Conservation (phyloP, 2,797 vertebrate genomes). For the Pristis pectinata region DNA sequence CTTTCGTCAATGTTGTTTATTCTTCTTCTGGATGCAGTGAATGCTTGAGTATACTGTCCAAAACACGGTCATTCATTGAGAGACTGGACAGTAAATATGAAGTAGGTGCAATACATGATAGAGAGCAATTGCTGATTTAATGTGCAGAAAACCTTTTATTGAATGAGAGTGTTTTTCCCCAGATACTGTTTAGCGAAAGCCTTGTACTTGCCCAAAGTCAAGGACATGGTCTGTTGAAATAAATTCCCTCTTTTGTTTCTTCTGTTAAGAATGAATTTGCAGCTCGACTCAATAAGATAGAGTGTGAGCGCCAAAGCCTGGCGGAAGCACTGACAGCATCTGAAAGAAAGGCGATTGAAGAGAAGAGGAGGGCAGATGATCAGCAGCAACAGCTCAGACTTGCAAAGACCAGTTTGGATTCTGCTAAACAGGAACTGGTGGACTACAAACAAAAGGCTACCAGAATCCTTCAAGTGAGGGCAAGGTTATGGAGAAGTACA, state of each 20-base stretch:
- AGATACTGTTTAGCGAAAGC: background rate
- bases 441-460: constrained; percentile 97
- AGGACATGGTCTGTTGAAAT: background rate
- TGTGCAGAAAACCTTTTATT: background rate
- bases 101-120: background rate
- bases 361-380: constrained; percentile 75
- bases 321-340: constrained; percentile 74
- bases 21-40: background rate
- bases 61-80: background rate
- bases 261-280: constrained; percentile 72
- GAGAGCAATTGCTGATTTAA: background rate
- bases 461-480: constrained; percentile 82
- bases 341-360: constrained; percentile 74
- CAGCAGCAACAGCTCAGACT: constrained; percentile 77
- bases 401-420: constrained; percentile 65
- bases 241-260: background rate
- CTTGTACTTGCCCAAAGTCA: background rate
- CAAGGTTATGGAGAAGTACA: background rate
- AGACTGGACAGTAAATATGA: background rate
- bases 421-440: constrained; percentile 75
- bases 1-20: background rate
- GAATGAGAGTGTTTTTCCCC: background rate
- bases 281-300: constrained; percentile 69
- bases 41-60: background rate
- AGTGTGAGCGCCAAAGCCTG: constrained; percentile 78